Base-by-base conservation (phyloP, 2,888 invertebrate genomes). In the Drosophila leonis region DNA sequence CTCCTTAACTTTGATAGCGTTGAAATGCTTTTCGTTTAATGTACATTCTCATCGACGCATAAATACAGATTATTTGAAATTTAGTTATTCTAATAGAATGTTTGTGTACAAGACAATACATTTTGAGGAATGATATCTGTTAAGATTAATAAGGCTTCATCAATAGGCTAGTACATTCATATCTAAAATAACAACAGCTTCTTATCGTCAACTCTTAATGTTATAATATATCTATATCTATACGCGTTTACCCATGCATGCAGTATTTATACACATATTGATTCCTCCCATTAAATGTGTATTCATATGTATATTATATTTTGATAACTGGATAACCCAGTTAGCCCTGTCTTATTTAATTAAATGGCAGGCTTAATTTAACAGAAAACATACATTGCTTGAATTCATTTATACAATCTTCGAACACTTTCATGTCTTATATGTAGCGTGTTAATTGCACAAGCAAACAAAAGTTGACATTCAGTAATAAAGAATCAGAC, bases 111-210 rank as follows among this genome's bases (percentile, higher is more conserved):
- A 41, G 44, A 48, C n/a, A 67, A 62, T 59, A 71, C 59, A 72
- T 66, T 52, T 66, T 52, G 66, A 52, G 65, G 61, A 65, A 68
- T 80, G 73, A 61, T 63, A 48, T 65, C 56, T 54, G 56, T 80
- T 82, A 71, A 80, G 59, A 65, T 80, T 82, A 85, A 64, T 85
- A 83, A 87, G 78, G 64, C 76, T 65, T 70, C 63, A 64, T 67
- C 59, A 66, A 75, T 73, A 75, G 67, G 55, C 67, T 80, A 65
- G 57, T 64, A 69, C 68, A 75, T 61, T 67, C 64, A 69, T 67
- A 69, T 80, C 62, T 51, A 75, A 69, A 75, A 73, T 35, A 35
- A 24, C 69, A 76, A 56, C 54, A 66, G 68, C 63, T 66, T 61
- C 56, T 70, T 76, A 31, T 52, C 35, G 9, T 15, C 20, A 35